Evolutionary conservation across 2,888 invertebrate species (phyloP).

Genomic region (Poecilobothrus nobilitatus): DNA sequence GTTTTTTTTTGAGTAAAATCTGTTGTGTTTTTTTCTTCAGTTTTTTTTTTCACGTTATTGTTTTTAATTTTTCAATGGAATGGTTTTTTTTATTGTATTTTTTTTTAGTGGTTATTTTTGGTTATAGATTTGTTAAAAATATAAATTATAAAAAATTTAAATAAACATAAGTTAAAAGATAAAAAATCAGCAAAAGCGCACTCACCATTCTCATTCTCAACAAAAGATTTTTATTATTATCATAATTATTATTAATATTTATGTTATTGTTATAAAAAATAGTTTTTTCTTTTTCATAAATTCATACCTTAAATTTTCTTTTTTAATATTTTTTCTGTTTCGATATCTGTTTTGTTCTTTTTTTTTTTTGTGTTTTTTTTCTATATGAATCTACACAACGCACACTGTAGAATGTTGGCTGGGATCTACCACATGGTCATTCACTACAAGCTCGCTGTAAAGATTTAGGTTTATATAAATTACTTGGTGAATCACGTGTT

Average conservation of each 20-base stretch:
- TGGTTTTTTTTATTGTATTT: not conserved
- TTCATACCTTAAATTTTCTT: not conserved
- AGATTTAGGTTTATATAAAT: constrained; percentile 74
- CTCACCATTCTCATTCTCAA: not conserved
- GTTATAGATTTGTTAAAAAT: not conserved
- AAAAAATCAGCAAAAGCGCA: not conserved
- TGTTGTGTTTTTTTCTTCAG: not conserved
- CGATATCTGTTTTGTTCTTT: not conserved
- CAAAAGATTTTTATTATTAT: not conserved
- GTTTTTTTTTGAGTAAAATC: not conserved
- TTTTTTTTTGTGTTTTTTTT: not conserved
- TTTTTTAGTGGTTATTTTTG: not conserved
- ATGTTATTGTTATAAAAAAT: too few species aligned
- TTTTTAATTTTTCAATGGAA: not conserved
- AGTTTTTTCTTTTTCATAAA: not conserved
- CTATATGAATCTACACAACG: not conserved
- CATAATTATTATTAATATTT: too few species aligned
- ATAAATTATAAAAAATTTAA: not conserved
- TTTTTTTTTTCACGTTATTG: not conserved
- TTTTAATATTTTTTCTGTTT: not conserved
- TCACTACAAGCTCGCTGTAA: constrained; percentile 67
- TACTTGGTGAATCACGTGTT: constrained; percentile 66
- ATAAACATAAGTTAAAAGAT: not conserved
- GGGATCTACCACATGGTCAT: constrained; percentile 69
- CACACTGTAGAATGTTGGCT: constrained; percentile 48